Evolutionary conservation across 64 coral and sea anemone species (phyloP).

Genomic region (Catalaphyllia jardinei): DNA sequence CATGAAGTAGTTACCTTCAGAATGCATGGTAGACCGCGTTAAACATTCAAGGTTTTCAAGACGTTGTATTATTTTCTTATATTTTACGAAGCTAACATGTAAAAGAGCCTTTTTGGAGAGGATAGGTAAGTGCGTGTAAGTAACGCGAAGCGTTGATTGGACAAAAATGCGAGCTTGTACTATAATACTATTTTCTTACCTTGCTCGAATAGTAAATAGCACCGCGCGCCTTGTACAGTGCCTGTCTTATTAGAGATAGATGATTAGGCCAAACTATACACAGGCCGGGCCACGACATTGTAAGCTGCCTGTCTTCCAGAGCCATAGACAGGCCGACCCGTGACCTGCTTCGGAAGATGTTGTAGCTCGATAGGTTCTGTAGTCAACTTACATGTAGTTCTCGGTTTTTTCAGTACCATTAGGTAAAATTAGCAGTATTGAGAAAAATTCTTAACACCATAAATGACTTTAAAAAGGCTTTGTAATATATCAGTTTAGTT

Average conservation of each 20-base stretch:
- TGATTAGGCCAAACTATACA: no score
- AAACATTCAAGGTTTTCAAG: neutral
- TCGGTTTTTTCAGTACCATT: neutral
- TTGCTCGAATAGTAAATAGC: neutral
- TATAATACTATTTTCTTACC: constrained; percentile 4
- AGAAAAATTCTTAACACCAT: neutral
- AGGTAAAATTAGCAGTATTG: neutral
- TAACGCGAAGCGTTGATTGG: neutral
- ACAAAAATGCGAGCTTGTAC: neutral
- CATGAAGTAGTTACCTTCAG: no score
- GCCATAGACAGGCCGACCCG: neutral
- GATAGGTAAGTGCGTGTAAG: neutral
- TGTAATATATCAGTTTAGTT: neutral
- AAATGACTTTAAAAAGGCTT: neutral
- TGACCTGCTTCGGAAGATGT: neutral
- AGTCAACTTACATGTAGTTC: neutral
- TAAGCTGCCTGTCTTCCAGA: no score
- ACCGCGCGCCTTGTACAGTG: neutral
- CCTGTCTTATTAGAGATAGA: no score
- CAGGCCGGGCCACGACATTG: no score
- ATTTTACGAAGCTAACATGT: neutral
- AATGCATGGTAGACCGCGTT: neutral
- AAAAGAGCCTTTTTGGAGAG: neutral
- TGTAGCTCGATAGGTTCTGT: neutral
- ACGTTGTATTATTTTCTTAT: neutral